A percentile compares a stretch with the other conserved stretches of the same genome.
Conservation (phyloP, 2,888 invertebrate genomes). For the Halictus quadricinctus region DNA sequence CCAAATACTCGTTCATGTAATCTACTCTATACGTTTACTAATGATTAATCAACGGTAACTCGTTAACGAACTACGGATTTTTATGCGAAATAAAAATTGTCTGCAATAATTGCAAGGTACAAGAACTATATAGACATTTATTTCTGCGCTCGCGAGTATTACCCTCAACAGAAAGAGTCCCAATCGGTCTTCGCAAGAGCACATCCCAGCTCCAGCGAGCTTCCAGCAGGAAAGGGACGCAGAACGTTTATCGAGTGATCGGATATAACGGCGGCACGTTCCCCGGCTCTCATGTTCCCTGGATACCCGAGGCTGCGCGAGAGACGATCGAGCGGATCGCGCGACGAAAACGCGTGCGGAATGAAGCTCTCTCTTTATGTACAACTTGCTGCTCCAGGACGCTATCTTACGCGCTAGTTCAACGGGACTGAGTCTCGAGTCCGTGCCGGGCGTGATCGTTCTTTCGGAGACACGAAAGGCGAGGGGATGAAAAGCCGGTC, state of each 20-base stretch:
- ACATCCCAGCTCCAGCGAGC: neutral
- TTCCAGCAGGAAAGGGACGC: neutral
- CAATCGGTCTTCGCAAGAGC: neutral
- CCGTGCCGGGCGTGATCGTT: neutral
- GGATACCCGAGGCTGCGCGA: neutral
- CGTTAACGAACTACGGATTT: neutral
- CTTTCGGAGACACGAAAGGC: neutral
- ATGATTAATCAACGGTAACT: neutral
- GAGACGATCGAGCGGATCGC: constrained; percentile 9
- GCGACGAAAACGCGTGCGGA: neutral
- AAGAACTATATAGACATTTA: neutral
- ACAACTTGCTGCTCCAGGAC: neutral
- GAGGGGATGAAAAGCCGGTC: neutral
- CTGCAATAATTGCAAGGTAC: neutral
- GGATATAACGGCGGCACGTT: neutral
- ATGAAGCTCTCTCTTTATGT: neutral
- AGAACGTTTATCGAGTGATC: neutral
- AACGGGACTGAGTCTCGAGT: neutral
- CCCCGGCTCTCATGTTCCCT: neutral
- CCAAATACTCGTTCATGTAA: neutral
- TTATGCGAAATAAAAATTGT: neutral
- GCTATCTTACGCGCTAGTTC: neutral
- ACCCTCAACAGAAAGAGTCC: neutral
- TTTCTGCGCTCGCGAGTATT: neutral
- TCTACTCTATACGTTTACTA: neutral